These are phyloP conservation scores for Onychostruthus taczanowskii DNA, from an alignment of 2,113 vertebrate species.

Conservation along the genomic window DNA sequence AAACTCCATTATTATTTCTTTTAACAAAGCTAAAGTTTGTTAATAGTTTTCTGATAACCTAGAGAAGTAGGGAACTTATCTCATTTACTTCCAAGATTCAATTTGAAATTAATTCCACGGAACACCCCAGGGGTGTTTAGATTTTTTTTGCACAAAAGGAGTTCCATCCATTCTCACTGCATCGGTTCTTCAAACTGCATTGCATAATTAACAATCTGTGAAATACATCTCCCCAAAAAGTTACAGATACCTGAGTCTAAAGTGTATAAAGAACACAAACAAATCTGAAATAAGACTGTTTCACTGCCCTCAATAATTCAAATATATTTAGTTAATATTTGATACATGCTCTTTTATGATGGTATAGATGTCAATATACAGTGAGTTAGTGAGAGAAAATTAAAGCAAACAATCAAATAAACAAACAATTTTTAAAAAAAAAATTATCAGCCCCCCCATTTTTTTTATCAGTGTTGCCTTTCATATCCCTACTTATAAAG, in stretches of 20 bases:
- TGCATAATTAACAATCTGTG: slow-evolving; percentile 62
- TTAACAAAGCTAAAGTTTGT: slow-evolving; percentile 40
- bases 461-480: neutral
- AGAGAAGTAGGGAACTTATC: slow-evolving; percentile 20
- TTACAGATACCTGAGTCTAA: slow-evolving; percentile 39
- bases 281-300: neutral
- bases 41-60: slow-evolving; percentile 46
- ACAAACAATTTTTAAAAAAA: fast-evolving
- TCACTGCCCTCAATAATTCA: slow-evolving; percentile 26
- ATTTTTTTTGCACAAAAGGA: slow-evolving; percentile 28
- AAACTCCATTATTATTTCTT: slow-evolving; percentile 38
- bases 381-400: neutral
- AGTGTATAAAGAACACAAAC: slow-evolving; percentile 6
- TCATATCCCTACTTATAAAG: neutral
- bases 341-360: neutral
- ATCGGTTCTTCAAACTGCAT: slow-evolving; percentile 52
- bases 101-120: slow-evolving; percentile 45
- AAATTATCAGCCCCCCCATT: neutral
- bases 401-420: neutral
- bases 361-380: neutral
- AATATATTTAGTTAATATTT: slow-evolving; percentile 2
- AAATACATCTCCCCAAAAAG: slow-evolving; percentile 55
- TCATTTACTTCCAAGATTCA: slow-evolving; percentile 59
- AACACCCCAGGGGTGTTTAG: slow-evolving; percentile 25
- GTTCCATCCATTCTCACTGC: neutral